phyloP scores from a whole-genome alignment of 2,888 invertebrate genomes.

The Lithodes maja region DNA sequence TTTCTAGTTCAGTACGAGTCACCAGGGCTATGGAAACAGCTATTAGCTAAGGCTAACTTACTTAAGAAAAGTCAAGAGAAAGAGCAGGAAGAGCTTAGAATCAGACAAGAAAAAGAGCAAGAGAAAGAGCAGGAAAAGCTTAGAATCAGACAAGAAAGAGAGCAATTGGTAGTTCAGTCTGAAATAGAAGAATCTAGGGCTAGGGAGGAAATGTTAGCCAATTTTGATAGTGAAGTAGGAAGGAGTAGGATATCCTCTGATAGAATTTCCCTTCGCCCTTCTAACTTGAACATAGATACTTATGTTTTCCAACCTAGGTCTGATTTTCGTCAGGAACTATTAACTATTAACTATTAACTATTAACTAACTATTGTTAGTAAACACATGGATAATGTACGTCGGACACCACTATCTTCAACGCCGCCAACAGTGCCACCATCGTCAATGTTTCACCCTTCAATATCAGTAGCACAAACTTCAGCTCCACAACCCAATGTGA shows the following conservation, averaged over 20 bases:
- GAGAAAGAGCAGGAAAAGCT: too few relatives aligned
- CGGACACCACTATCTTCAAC: too few relatives aligned
- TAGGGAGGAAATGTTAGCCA: background rate
- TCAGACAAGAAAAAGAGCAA: too few relatives aligned
- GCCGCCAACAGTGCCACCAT: background rate
- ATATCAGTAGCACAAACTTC: background rate
- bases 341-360: too few relatives aligned
- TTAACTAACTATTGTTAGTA: background rate
- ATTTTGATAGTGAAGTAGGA: background rate
- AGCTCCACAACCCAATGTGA: background rate
- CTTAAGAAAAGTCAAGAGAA: too few relatives aligned
- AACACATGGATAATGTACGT: background rate
- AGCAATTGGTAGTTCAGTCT: background rate
- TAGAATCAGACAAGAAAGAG: too few relatives aligned
- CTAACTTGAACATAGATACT: conserved; percentile 6
- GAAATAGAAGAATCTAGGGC: background rate
- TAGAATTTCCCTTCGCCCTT: conserved; percentile 1
- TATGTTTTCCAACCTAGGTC: background rate
- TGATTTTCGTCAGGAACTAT: background rate
- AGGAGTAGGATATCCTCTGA: background rate
- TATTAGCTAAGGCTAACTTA: too few relatives aligned
- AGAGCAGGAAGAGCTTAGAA: too few relatives aligned
- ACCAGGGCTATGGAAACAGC: background rate
- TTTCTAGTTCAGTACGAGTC: background rate
- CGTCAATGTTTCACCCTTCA: too few relatives aligned